These are phyloP conservation scores for Pelecanus crispus DNA, from an alignment of 2,113 vertebrate genomes.

Conservation along the genomic window DNA sequence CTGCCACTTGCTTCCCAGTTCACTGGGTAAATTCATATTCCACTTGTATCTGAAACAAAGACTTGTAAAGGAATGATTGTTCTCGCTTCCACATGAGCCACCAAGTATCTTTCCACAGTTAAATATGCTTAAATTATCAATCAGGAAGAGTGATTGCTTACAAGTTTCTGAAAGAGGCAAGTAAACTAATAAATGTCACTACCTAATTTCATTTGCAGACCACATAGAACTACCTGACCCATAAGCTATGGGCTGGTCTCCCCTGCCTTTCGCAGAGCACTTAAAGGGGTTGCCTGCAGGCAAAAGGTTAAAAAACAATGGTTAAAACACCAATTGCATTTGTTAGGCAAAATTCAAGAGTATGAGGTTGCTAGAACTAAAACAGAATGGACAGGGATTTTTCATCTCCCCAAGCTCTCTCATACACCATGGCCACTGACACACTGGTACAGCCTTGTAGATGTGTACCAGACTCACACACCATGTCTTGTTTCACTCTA, in stretches of 20 bases:
- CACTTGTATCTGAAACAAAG: neutral
- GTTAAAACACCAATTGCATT: neutral
- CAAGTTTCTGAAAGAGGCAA: neutral
- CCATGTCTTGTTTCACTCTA: fast-evolving
- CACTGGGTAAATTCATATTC: neutral
- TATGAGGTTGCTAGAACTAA: neutral
- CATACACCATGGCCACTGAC: fast-evolving
- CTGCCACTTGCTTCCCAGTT: neutral
- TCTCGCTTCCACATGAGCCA: neutral
- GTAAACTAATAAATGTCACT: neutral
- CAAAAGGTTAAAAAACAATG: neutral
- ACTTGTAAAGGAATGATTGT: neutral
- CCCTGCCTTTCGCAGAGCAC: neutral
- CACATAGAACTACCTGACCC: neutral
- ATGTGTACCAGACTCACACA: neutral
- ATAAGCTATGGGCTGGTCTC: neutral
- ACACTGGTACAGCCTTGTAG: neutral
- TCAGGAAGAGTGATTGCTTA: neutral
- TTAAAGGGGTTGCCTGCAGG: neutral
- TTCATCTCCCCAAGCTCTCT: neutral
- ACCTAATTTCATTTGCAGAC: neutral
- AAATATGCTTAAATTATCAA: neutral
- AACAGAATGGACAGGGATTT: neutral
- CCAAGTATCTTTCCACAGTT: neutral
- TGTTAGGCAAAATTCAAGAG: neutral